These are phyloP conservation scores for Sebastes jordani DNA, from an alignment of 2,797 vertebrate genomes.

Conservation along the genomic window DNA sequence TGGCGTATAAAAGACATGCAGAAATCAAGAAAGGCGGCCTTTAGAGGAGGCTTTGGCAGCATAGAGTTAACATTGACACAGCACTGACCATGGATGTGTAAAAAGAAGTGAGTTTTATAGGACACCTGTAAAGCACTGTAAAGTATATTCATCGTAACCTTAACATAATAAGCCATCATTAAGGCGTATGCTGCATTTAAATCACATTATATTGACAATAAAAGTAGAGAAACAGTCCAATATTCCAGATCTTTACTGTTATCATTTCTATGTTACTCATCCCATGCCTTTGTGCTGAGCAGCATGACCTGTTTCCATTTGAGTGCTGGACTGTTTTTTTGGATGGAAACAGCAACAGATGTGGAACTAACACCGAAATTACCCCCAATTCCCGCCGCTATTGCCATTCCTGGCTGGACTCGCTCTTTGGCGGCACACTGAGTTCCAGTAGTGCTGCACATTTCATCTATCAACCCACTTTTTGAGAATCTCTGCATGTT, in stretches of 20 bases:
- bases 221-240: neutral
- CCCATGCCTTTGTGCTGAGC: neutral
- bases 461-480: constrained; percentile 39
- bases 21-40: too few species aligned
- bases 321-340: neutral
- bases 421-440: constrained; percentile 44
- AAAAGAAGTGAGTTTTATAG: neutral
- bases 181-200: neutral
- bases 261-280: neutral
- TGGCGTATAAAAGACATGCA: too few species aligned
- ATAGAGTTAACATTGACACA: neutral
- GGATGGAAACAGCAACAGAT: constrained; percentile 59
- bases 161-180: neutral
- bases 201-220: neutral
- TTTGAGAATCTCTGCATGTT: constrained; percentile 6
- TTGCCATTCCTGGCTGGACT: constrained; percentile 32
- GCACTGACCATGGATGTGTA: neutral
- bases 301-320: constrained; percentile 38
- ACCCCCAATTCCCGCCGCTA: constrained; percentile 28
- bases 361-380: constrained; percentile 46
- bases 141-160: neutral
- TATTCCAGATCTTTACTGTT: neutral
- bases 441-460: constrained; percentile 31
- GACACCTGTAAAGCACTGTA: neutral
- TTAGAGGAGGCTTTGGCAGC: neutral